phyloP scores from a whole-genome alignment of 2,113 vertebrate genomes.

The Phalacrocorax carbo region DNA sequence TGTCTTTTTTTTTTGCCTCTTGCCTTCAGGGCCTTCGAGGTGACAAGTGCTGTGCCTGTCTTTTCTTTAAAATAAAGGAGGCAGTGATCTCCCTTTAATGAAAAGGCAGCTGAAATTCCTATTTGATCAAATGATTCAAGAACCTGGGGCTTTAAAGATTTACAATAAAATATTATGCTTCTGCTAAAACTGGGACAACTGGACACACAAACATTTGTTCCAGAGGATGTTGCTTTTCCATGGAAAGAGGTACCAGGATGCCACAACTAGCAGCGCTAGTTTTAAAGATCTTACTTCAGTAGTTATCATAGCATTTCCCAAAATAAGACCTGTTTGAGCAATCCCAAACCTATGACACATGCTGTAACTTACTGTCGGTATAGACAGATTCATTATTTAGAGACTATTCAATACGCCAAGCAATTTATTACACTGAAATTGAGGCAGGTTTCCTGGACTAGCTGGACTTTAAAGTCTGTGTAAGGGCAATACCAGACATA shows the following conservation, averaged over 20 bases:
- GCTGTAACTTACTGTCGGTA: neutral
- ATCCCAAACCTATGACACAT: neutral
- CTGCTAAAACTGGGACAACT: neutral
- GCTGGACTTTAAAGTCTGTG: neutral
- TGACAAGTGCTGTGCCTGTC: neutral
- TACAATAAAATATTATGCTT: neutral
- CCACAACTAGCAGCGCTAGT: accelerated
- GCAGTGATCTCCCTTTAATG: neutral
- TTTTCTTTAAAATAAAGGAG: neutral
- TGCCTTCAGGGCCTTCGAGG: neutral
- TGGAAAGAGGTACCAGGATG: neutral
- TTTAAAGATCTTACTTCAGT: neutral
- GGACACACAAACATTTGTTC: neutral
- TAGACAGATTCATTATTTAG: neutral
- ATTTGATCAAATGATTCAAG: neutral
- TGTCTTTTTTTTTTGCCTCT: neutral
- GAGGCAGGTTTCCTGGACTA: neutral
- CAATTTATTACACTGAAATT: neutral
- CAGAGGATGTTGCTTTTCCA: neutral
- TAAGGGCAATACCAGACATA: accelerated
- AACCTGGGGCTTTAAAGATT: neutral
- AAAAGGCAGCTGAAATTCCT: neutral
- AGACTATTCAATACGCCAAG: neutral
- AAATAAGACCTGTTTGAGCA: neutral
- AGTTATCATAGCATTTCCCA: neutral